A percentile compares a stretch with the other conserved stretches of the same genome.
Evolutionary conservation across 2,888 invertebrate species (phyloP).

Genomic region (Ephialtes manifestator): DNA sequence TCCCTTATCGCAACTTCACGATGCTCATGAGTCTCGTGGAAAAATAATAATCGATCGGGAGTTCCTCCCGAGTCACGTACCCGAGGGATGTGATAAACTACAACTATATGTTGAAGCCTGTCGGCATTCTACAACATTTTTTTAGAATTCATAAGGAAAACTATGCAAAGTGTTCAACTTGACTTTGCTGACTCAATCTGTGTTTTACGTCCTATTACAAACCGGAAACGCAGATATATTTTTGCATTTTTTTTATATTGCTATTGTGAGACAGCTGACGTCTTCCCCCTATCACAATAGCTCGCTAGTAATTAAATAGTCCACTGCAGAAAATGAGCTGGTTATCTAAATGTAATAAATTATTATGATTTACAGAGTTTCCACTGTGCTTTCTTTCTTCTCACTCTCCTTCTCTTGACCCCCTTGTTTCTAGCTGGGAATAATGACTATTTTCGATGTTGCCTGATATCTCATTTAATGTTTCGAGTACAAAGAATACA

Average conservation of each 20-base stretch:
- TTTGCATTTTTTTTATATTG: background rate
- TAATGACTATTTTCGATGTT: background rate
- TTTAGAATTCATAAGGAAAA: background rate
- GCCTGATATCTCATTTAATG: background rate
- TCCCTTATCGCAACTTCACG: constrained; percentile 61
- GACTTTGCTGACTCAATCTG: background rate
- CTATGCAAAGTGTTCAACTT: background rate
- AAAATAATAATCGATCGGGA: constrained; percentile 61
- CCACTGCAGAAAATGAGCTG: constrained; percentile 15
- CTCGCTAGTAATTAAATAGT: constrained; percentile 29
- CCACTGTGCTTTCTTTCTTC: constrained; percentile 18
- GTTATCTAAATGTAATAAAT: constrained; percentile 47
- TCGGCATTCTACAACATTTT: background rate
- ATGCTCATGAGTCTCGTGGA: constrained; percentile 51
- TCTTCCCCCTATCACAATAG: background rate
- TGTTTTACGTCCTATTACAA: background rate
- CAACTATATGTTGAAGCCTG: background rate
- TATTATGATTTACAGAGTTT: constrained; percentile 35
- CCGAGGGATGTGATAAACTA: constrained; percentile 14
- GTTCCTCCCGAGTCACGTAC: constrained; percentile 11
- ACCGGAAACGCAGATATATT: constrained; percentile 8
- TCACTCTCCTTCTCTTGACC: constrained; percentile 18
- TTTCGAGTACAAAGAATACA: background rate
- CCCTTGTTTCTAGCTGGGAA: constrained; percentile 6
- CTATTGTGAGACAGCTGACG: background rate